Percentiles rank a stretch among this genome's conserved stretches.
These are phyloP conservation scores for Cephalopholis sonnerati DNA, from an alignment of 2,113 vertebrate genomes.

Conservation along the genomic window DNA sequence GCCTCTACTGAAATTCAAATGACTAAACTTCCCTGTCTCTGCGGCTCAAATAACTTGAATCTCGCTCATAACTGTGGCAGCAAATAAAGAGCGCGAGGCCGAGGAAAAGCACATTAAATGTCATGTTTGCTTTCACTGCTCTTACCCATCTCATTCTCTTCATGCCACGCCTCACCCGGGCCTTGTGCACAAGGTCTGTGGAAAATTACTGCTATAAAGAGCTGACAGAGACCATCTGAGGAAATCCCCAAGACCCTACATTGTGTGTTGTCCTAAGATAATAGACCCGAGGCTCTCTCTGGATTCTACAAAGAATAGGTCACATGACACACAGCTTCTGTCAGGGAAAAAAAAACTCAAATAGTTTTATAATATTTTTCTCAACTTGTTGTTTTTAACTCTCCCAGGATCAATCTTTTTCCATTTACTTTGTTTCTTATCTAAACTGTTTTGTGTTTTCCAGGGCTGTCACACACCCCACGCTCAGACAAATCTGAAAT, in stretches of 20 bases:
- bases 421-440: not conserved
- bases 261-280: conserved; percentile 52
- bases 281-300: conserved; percentile 32
- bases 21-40: conserved; percentile 10
- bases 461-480: conserved; percentile 86
- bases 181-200: conserved; percentile 70
- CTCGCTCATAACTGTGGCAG: not conserved
- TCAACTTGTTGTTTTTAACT: not conserved
- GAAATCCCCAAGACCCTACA: conserved; percentile 69
- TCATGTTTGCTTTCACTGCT: conserved; percentile 53
- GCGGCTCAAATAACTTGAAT: not conserved
- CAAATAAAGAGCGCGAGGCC: not conserved
- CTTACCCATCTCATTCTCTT: conserved; percentile 42
- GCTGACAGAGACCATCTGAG: conserved; percentile 72
- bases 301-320: not conserved
- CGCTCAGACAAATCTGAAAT: conserved; percentile 88
- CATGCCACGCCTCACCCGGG: conserved; percentile 71
- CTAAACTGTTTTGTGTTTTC: conserved; percentile 11
- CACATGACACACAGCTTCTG: not conserved
- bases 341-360: not conserved
- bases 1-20: conserved; percentile 60
- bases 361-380: not conserved
- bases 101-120: conserved; percentile 27
- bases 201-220: conserved; percentile 82
- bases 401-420: not conserved